A percentile compares a stretch with the other conserved stretches of the same genome.
Evolutionary conservation across 1,140 invertebrate genomes (phyloP).

Genomic region (Drosophila azteca): DNA sequence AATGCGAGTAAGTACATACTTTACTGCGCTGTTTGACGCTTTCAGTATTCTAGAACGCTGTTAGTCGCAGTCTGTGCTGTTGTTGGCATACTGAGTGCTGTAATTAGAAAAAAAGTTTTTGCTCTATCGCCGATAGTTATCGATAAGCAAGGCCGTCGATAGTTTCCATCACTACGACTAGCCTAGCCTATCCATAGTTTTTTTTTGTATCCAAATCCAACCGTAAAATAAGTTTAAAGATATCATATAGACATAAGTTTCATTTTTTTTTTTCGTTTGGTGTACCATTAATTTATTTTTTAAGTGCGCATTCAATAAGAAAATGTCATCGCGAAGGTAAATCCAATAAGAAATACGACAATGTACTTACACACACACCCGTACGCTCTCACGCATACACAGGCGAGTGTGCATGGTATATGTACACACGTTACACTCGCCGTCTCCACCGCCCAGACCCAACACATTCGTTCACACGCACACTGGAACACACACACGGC

Average conservation of each 20-base stretch:
- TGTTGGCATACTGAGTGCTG: too few relatives aligned
- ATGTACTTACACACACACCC: constrained; percentile 53
- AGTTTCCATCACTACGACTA: constrained; percentile 18
- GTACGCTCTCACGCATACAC: constrained; percentile 12
- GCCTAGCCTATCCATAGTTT: constrained; percentile 49
- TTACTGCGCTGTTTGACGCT: too few relatives aligned
- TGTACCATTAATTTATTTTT: constrained; percentile 77
- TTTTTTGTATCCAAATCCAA: constrained; percentile 72
- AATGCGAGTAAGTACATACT: too few relatives aligned
- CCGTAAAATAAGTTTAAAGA: constrained; percentile 74
- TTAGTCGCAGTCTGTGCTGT: too few relatives aligned
- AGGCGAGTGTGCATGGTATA: constrained; percentile 32
- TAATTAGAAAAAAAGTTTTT: too few relatives aligned
- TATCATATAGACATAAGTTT: constrained; percentile 74
- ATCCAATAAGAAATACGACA: constrained; percentile 75
- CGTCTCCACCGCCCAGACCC: not conserved
- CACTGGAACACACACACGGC: constrained; percentile 24
- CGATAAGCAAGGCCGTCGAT: constrained; percentile 1
- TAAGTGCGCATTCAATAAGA: constrained; percentile 79
- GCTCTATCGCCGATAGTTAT: too few relatives aligned
- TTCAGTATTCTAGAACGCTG: too few relatives aligned
- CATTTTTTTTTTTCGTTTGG: constrained; percentile 78
- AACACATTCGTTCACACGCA: constrained; percentile 7
- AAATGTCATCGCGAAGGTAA: constrained; percentile 81
- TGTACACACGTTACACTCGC: constrained; percentile 23